Percentiles rank a stretch among this genome's conserved stretches.
These are phyloP conservation scores for Bujurquina vittata DNA, from an alignment of 2,113 vertebrate genomes.

Conservation along the genomic window DNA sequence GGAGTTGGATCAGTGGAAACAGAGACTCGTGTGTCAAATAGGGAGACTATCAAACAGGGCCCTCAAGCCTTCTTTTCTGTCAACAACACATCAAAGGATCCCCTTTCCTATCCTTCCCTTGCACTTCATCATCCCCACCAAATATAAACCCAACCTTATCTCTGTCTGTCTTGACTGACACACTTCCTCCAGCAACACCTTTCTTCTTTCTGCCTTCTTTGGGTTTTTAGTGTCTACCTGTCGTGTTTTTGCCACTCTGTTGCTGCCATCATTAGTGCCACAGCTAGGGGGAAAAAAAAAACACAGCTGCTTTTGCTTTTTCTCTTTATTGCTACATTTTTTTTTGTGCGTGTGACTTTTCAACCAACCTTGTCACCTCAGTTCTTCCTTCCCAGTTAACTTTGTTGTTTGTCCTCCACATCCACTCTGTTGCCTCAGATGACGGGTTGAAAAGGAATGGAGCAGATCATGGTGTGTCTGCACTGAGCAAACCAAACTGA, in stretches of 20 bases:
- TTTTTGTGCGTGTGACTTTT: not conserved
- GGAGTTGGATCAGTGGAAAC: conserved; percentile 30
- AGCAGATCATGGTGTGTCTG: conserved; percentile 35
- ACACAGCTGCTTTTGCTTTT: not conserved
- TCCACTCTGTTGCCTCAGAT: conserved; percentile 12
- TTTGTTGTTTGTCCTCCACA: conserved; percentile 9
- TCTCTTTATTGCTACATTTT: not conserved
- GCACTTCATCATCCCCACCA: conserved; percentile 35
- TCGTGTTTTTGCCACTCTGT: not conserved
- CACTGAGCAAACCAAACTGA: conserved; percentile 60
- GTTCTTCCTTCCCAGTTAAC: not conserved
- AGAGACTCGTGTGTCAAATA: conserved; percentile 33
- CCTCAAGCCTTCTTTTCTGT: conserved; percentile 34
- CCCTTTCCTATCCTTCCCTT: conserved; percentile 16
- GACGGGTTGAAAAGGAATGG: conserved; percentile 17
- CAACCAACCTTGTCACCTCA: not conserved
- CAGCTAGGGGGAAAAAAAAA: not conserved
- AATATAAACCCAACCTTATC: conserved; percentile 41
- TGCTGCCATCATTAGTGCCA: conserved; percentile 14
- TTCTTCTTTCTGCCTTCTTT: conserved; percentile 5
- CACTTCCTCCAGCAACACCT: conserved; percentile 18
- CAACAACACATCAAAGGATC: conserved; percentile 59
- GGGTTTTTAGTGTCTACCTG: conserved; percentile 8
- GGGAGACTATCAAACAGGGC: conserved; percentile 41
- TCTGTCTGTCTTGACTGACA: conserved; percentile 23